Conservation (phyloP, 2,888 invertebrate genomes). For the Cerceris rybyensis region DNA sequence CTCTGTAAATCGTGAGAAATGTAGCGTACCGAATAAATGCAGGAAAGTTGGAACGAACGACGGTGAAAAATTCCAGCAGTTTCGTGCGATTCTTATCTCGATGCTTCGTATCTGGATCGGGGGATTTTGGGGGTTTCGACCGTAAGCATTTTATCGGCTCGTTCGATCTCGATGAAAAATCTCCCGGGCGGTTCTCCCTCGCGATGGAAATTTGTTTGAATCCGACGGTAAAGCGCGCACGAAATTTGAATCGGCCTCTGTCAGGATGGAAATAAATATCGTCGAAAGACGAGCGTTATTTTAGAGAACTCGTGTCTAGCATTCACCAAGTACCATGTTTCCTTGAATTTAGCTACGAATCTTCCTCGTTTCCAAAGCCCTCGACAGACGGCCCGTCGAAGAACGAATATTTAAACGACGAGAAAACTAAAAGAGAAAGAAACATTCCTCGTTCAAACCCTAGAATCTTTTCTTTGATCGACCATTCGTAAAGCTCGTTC, state of each 20-base stretch:
- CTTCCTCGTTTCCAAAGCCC: too few relatives aligned
- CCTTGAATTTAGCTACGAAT: too few relatives aligned
- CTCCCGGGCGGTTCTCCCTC: conserved; percentile 1
- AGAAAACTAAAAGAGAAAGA: too few relatives aligned
- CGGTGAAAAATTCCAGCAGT: conserved; percentile 33
- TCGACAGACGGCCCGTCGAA: too few relatives aligned
- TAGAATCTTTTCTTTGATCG: too few relatives aligned
- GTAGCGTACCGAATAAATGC: conserved; percentile 38
- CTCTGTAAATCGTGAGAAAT: conserved; percentile 21
- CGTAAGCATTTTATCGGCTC: conserved; percentile 21
- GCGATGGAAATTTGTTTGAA: conserved; percentile 27
- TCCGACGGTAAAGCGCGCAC: neutral
- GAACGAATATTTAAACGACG: too few relatives aligned
- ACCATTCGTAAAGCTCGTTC: too few relatives aligned
- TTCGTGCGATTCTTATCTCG: conserved; percentile 43
- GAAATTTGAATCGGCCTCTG: neutral
- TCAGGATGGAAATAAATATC: conserved; percentile 9
- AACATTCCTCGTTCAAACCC: too few relatives aligned
- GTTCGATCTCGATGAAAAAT: conserved; percentile 44
- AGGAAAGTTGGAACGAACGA: conserved; percentile 39
- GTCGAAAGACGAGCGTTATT: too few relatives aligned
- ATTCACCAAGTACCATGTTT: too few relatives aligned
- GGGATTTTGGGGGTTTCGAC: conserved; percentile 45
- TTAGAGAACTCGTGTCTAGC: too few relatives aligned
- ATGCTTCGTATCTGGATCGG: conserved; percentile 32